A percentile compares a stretch with the other conserved stretches of the same genome.
Conservation (phyloP, 2,113 vertebrate species). For the Lepidiolamprologus cunningtoni region DNA sequence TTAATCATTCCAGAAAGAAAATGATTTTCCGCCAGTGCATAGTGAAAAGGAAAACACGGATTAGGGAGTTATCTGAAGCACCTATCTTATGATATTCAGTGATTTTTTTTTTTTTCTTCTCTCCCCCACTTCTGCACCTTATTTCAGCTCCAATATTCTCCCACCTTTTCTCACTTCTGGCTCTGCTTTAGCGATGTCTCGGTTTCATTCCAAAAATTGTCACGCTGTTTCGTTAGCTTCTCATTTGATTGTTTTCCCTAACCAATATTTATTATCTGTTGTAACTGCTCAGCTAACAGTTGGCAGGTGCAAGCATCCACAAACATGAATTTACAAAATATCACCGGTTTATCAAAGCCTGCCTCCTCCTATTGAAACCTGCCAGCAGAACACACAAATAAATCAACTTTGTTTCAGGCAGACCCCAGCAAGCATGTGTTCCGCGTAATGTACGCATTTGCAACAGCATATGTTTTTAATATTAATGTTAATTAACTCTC, state of each 20-base stretch:
- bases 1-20: background rate
- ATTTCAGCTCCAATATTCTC: background rate
- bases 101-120: background rate
- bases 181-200: background rate
- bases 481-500: background rate
- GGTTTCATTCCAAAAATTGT: background rate
- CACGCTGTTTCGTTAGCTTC: constrained; percentile 18
- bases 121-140: background rate
- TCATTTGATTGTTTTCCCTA: constrained; percentile 35
- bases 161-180: background rate
- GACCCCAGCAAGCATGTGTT: background rate
- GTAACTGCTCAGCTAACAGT: background rate
- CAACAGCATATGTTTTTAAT: background rate
- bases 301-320: constrained; percentile 40
- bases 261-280: constrained; percentile 16
- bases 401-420: background rate
- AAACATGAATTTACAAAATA: constrained; percentile 30
- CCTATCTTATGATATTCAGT: background rate
- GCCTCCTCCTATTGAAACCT: background rate
- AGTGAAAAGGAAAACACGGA: background rate
- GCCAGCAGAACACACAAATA: background rate
- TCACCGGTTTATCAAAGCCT: background rate
- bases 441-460: background rate
- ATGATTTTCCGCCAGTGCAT: background rate
- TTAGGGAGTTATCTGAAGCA: background rate